Percentiles rank a stretch among this genome's conserved stretches.
Evolutionary conservation across 2,888 invertebrate species (phyloP).

Genomic region (Colostygia pectinataria): DNA sequence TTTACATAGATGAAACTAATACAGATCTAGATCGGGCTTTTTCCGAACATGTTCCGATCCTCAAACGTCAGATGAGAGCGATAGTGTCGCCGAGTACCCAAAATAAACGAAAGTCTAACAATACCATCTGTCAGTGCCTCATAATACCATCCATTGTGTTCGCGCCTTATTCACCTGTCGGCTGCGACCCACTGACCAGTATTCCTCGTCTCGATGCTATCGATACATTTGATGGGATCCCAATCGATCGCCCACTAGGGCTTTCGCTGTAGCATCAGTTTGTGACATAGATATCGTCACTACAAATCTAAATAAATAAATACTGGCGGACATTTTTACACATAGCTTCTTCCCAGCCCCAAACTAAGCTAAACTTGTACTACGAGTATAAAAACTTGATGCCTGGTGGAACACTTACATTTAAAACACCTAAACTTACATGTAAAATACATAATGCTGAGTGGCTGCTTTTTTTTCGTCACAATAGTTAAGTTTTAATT

Average conservation of each 20-base stretch:
- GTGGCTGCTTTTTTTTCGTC: no score
- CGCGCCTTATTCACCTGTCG: slow-evolving; percentile 58
- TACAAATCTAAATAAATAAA: no score
- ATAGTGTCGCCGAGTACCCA: slow-evolving; percentile 53
- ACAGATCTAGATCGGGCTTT: slow-evolving; percentile 26
- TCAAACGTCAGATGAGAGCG: slow-evolving; percentile 48
- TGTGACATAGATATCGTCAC: neutral
- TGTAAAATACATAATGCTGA: no score
- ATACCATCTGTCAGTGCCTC: slow-evolving; percentile 38
- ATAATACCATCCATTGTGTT: slow-evolving; percentile 47
- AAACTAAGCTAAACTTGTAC: no score
- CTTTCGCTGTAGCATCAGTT: slow-evolving; percentile 1
- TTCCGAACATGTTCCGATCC: slow-evolving; percentile 44
- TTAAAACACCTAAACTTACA: no score
- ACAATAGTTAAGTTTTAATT: no score
- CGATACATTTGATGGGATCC: slow-evolving; percentile 57
- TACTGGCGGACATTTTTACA: no score
- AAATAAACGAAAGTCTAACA: slow-evolving; percentile 49
- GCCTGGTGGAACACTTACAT: no score
- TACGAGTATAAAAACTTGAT: no score
- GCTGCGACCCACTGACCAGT: slow-evolving; percentile 62
- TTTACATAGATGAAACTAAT: no score
- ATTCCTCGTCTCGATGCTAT: slow-evolving; percentile 45
- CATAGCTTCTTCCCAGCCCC: no score
- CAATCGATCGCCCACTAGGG: slow-evolving; percentile 54